Evolutionary conservation across 2,797 vertebrate species (phyloP).

Genomic region (Vireo griseus): DNA sequence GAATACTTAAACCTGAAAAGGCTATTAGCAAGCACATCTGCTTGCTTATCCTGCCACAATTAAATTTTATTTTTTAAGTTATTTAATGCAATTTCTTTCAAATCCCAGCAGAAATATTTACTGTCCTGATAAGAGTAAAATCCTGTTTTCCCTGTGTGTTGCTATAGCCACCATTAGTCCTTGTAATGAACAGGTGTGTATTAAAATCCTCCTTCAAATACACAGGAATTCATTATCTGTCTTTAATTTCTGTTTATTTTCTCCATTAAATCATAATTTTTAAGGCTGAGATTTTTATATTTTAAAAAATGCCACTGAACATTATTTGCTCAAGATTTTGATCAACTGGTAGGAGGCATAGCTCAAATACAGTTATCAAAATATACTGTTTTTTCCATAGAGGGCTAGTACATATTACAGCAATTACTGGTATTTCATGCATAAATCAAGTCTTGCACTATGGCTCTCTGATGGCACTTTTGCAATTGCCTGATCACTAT

Average conservation of each 20-base stretch:
- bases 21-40: background rate
- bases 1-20: background rate
- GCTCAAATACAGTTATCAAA: background rate
- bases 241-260: background rate
- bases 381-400: background rate
- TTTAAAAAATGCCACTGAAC: background rate
- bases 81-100: background rate
- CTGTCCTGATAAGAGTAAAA: background rate
- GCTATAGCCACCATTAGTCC: background rate
- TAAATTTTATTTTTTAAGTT: background rate
- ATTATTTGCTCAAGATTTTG: background rate
- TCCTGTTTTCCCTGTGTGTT: background rate
- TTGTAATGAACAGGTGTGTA: background rate
- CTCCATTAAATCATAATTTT: background rate
- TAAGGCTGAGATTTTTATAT: background rate
- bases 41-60: background rate
- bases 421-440: background rate
- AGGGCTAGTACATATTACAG: background rate
- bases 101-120: background rate
- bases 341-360: background rate
- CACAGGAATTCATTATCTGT: background rate
- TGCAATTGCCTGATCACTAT: background rate
- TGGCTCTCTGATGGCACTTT: background rate
- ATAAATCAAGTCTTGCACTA: background rate
- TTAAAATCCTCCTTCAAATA: background rate